A percentile compares a stretch with the other conserved stretches of the same genome.
These are phyloP conservation scores for Pyrocephalus nanus DNA, from an alignment of 2,797 vertebrate species.

Conservation along the genomic window DNA sequence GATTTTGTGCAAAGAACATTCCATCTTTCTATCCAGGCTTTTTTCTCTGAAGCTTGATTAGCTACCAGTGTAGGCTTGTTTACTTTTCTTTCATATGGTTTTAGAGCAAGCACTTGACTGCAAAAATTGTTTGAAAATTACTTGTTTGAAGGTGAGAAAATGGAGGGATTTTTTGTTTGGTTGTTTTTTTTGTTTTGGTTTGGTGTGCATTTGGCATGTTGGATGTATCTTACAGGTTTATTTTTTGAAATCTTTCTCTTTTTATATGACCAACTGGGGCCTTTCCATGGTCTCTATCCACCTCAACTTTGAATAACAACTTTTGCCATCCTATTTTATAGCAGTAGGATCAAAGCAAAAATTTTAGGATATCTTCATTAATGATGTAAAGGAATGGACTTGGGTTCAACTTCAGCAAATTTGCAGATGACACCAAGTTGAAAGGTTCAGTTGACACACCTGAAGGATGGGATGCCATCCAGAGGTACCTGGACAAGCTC, in stretches of 20 bases:
- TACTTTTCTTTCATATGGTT: not conserved
- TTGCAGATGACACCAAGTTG: not conserved
- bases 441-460: rapidly evolving
- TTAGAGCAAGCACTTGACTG: not conserved
- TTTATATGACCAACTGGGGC: not conserved
- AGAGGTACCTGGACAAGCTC: not conserved
- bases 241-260: not conserved
- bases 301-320: not conserved
- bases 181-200: not conserved
- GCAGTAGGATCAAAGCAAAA: not conserved
- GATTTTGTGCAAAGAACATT: not conserved
- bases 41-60: not conserved
- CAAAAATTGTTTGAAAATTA: not conserved
- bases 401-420: not conserved
- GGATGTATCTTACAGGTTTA: not conserved
- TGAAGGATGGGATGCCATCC: not conserved
- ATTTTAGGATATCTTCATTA: not conserved
- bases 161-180: not conserved
- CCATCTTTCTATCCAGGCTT: not conserved
- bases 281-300: not conserved
- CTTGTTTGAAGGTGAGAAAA: not conserved
- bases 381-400: not conserved
- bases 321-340: not conserved
- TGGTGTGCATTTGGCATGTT: not conserved
- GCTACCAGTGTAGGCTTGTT: not conserved